phyloP scores from a whole-genome alignment of 2,113 vertebrate species.

The Pterocles orientalis region DNA sequence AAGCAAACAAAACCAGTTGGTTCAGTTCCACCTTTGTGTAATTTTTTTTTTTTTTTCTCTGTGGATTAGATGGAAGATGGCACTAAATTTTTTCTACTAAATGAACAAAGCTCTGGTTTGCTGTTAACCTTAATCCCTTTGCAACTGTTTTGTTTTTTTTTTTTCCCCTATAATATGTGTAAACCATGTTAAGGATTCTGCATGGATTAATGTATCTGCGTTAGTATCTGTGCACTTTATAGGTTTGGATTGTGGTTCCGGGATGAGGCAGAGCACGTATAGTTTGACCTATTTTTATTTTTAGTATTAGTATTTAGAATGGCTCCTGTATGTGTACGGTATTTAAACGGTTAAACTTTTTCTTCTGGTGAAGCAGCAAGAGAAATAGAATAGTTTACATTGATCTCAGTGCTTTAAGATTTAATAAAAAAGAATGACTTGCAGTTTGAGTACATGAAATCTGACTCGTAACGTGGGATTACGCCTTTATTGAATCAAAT shows the following conservation, averaged over 20 bases:
- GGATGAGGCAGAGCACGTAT: background rate
- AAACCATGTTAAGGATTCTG: background rate
- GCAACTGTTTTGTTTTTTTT: background rate
- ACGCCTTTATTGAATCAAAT: background rate
- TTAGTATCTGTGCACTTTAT: background rate
- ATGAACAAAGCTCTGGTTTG: background rate
- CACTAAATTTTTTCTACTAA: background rate
- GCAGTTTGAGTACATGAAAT: constrained; percentile 8
- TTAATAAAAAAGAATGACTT: constrained; percentile 29
- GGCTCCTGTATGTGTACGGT: background rate
- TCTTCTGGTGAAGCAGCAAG: background rate
- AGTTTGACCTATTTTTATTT: background rate
- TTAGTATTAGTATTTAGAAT: background rate
- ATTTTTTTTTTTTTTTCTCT: accelerated
- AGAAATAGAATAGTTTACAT: background rate
- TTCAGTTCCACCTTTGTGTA: background rate
- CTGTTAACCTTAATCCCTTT: constrained; percentile 14
- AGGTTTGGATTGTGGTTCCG: background rate
- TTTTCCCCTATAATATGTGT: background rate
- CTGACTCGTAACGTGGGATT: background rate
- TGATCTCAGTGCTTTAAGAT: constrained; percentile 20
- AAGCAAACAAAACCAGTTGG: background rate
- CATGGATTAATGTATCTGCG: accelerated
- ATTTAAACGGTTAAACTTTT: background rate
- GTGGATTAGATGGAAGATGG: background rate